Evolutionary conservation across 2,113 vertebrate genomes (phyloP), one percentile per base, ranked within the genome.

Genomic region (Lepus americanus): DNA sequence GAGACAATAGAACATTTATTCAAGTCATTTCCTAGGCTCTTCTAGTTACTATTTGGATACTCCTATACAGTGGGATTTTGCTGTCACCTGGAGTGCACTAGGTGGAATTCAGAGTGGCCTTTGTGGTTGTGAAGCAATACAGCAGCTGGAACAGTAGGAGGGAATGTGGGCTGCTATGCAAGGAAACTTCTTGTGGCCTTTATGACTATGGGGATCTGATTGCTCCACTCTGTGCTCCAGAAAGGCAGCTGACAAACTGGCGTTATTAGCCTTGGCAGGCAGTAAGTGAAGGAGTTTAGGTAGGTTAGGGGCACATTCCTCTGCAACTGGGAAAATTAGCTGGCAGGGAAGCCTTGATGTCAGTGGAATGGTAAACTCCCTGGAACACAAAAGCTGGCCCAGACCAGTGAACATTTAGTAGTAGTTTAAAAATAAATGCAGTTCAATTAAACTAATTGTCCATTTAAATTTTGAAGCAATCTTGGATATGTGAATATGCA

Each of bases 1-100:
- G 59, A 84, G 6, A 77, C 22, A 87, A 64, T 90, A 87, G 91
- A 87, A 76, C n/a, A 90, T 69, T 55, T 87, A 51, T 84, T 70
- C 49, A 92, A 80, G 55, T 88, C 19, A 92, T 92, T 96, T 92
- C 86, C 89, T 92, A 66, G 27, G 5, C 16, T 96, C 96, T 95
- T 77, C 72, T 94, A 44, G 19, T 22, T 92, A 3, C 77, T 72
- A 73, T 69, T 70, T 81, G 73, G 83, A 90, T 89, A 94, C 49
- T 73, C 33, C 36, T 85, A 73, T 96, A 86, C 73, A 80, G 9
- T 81, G 61, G 66, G 25, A 89, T 94, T 97, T 96, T 92, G 81
- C 33, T 88, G 63, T 23, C 84, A 27, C 8, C 44, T 70, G 22
- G 44, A 55, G 12, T 92, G 23, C 49, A 80, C 73, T 73, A 77